phyloP scores from a whole-genome alignment of 2,113 vertebrate species.

The Daphoenositta chrysoptera region DNA sequence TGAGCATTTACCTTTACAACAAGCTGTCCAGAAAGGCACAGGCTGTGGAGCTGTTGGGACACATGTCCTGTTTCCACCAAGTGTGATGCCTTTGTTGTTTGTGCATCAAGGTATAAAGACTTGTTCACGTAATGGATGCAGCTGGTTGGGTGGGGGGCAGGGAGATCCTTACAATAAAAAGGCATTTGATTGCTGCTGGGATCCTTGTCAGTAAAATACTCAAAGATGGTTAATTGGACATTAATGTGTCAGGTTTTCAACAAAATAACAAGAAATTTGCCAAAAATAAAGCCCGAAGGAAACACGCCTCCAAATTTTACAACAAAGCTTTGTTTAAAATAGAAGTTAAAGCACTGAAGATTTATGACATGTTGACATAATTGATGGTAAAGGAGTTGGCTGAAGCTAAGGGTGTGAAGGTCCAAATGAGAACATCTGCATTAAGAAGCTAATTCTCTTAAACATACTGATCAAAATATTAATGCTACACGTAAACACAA shows the following conservation, averaged over 20 bases:
- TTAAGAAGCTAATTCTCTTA: slow-evolving; percentile 86
- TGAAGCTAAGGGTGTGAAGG: slow-evolving; percentile 70
- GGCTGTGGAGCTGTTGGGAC: background rate
- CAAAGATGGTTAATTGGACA: slow-evolving; percentile 69
- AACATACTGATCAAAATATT: slow-evolving; percentile 90
- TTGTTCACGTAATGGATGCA: slow-evolving; percentile 58
- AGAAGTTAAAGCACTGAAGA: slow-evolving; percentile 68
- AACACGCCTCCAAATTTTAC: slow-evolving; percentile 63
- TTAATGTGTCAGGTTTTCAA: slow-evolving; percentile 74
- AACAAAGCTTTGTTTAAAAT: slow-evolving; percentile 76
- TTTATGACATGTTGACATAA: slow-evolving; percentile 84
- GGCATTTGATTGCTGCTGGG: slow-evolving; percentile 40
- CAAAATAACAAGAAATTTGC: slow-evolving; percentile 70
- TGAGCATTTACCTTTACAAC: background rate
- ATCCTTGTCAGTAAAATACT: slow-evolving; percentile 66
- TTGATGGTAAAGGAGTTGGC: slow-evolving; percentile 74
- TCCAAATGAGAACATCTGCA: slow-evolving; percentile 80
- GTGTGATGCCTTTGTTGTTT: slow-evolving; percentile 38
- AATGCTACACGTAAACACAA: slow-evolving; percentile 82
- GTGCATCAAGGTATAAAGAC: slow-evolving; percentile 35
- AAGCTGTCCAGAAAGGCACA: background rate
- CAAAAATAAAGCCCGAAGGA: slow-evolving; percentile 70
- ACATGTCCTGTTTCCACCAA: background rate
- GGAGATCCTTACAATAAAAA: slow-evolving; percentile 35
- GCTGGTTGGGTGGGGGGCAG: slow-evolving; percentile 14